A percentile compares a stretch with the other conserved stretches of the same genome.
Evolutionary conservation across 2,888 invertebrate genomes (phyloP).

Genomic region (Carcina quercana): DNA sequence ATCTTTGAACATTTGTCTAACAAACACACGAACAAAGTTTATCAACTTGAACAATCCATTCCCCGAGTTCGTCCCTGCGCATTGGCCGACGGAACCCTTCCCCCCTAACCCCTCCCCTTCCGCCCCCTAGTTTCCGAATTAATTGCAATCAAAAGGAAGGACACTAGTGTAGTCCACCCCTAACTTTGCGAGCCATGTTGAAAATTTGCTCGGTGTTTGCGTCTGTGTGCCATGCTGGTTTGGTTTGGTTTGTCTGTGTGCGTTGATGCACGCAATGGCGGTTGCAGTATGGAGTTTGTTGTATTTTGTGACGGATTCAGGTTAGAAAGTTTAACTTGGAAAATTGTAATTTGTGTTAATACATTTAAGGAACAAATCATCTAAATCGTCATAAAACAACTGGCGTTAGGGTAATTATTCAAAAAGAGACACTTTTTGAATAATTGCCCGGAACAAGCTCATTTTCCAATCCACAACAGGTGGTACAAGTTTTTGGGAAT

Average conservation of each 20-base stretch:
- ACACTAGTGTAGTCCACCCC: constrained; percentile 71
- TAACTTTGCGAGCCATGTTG: constrained; percentile 67
- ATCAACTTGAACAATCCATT: constrained; percentile 46
- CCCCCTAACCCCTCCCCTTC: constrained; percentile 28
- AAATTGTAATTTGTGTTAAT: too few species aligned
- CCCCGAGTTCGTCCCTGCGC: constrained; percentile 62
- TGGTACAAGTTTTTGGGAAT: too few species aligned
- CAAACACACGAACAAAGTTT: constrained; percentile 42
- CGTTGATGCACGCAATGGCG: constrained; percentile 26
- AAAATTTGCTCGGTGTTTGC: constrained; percentile 46
- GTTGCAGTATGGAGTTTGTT: too few species aligned
- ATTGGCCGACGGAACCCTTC: constrained; percentile 59
- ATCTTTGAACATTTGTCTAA: constrained; percentile 40
- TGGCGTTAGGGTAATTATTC: too few species aligned
- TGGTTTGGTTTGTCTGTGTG: constrained; percentile 16
- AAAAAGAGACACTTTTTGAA: too few species aligned
- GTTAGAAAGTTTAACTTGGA: too few species aligned
- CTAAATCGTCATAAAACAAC: too few species aligned
- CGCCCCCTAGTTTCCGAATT: constrained; percentile 56
- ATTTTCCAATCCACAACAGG: too few species aligned
- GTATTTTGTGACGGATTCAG: too few species aligned
- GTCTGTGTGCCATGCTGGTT: constrained; percentile 29
- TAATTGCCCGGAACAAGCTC: too few species aligned
- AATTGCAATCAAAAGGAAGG: constrained; percentile 75
- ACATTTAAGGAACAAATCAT: too few species aligned